phyloP scores from a whole-genome alignment of 1,140 invertebrate genomes.

The Sycophila sp. region DNA sequence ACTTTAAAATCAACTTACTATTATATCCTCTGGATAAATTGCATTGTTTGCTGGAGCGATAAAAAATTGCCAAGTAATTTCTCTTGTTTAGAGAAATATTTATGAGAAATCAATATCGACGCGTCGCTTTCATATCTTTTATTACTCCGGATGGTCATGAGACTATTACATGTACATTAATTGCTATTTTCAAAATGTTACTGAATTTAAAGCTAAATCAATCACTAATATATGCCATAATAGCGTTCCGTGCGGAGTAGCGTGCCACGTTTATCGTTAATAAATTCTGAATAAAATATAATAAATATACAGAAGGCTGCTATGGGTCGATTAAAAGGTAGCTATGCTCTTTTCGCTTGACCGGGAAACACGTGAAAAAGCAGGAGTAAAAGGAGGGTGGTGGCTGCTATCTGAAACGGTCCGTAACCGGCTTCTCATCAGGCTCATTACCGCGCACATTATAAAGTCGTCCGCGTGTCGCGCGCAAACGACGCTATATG shows the following conservation, averaged over 20 bases:
- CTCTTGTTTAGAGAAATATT: neutral
- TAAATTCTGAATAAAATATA: too few relatives aligned
- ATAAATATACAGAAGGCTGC: too few relatives aligned
- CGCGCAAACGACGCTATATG: neutral
- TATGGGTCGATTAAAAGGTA: too few relatives aligned
- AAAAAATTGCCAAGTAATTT: too few relatives aligned
- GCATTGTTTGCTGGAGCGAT: too few relatives aligned
- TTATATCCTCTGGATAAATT: too few relatives aligned
- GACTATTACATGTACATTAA: neutral
- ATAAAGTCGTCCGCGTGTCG: neutral
- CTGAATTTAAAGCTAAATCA: neutral
- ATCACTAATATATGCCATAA: neutral
- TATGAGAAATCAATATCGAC: neutral
- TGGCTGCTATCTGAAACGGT: neutral
- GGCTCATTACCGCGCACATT: slow-evolving; percentile 1
- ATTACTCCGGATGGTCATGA: neutral
- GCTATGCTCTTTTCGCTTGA: too few relatives aligned
- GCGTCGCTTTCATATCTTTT: neutral
- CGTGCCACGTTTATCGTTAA: too few relatives aligned
- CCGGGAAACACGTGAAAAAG: too few relatives aligned
- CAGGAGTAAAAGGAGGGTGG: neutral
- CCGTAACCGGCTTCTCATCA: neutral
- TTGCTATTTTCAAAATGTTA: slow-evolving; percentile 3
- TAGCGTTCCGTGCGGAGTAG: too few relatives aligned
- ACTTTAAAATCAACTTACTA: too few relatives aligned